Conservation (phyloP, 2,888 invertebrate species). For the Tiphia femorata region DNA sequence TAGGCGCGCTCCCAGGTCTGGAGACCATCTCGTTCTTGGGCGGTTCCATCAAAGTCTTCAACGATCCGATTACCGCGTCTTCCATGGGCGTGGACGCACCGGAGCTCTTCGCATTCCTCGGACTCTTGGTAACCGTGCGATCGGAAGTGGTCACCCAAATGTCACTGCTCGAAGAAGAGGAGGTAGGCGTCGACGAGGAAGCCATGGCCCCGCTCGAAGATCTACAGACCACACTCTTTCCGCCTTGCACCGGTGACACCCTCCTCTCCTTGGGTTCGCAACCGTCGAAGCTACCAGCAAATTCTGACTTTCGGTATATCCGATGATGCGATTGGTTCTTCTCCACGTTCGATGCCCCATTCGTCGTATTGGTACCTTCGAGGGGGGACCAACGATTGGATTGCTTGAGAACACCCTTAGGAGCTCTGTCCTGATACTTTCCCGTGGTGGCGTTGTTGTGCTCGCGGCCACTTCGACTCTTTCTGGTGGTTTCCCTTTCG, state of each 20-base stretch:
- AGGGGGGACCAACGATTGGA: constrained; percentile 49
- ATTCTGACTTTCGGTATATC: constrained; percentile 47
- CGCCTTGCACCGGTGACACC: constrained; percentile 49
- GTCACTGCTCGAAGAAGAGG: constrained; percentile 72
- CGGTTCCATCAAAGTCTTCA: constrained; percentile 56
- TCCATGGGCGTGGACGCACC: constrained; percentile 72
- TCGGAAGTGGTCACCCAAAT: constrained; percentile 72
- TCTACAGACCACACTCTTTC: constrained; percentile 43
- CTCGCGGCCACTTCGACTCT: constrained; percentile 31
- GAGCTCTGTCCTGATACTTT: constrained; percentile 54
- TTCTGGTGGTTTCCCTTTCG: constrained; percentile 43
- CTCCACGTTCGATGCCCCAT: constrained; percentile 20
- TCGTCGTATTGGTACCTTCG: constrained; percentile 31
- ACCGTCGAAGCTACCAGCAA: constrained; percentile 40
- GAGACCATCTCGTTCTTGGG: constrained; percentile 67
- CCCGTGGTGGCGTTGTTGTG: constrained; percentile 32
- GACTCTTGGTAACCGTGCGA: constrained; percentile 69
- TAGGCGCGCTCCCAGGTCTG: constrained; percentile 72
- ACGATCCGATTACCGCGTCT: constrained; percentile 59
- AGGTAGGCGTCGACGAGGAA: constrained; percentile 68
- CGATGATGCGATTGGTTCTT: constrained; percentile 41
- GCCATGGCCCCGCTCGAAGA: constrained; percentile 53
- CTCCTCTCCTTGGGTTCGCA: constrained; percentile 43
- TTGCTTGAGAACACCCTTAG: constrained; percentile 55
- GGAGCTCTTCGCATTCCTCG: constrained; percentile 70